Evolutionary conservation across 1,140 invertebrate genomes (phyloP).

Genomic region (Brachionus manjavacas): DNA sequence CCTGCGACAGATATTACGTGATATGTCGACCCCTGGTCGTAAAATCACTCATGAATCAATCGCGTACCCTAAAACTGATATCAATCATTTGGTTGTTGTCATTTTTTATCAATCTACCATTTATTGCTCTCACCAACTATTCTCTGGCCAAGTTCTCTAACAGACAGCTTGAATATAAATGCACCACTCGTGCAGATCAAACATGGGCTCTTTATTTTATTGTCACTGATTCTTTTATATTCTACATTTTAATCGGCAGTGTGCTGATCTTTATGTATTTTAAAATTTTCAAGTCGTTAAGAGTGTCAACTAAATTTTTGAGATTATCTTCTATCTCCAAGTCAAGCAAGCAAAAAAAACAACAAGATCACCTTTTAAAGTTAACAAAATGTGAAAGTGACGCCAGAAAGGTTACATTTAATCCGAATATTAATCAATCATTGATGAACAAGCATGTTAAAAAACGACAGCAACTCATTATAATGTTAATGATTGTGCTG

Average conservation of each 20-base stretch:
- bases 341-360: background rate
- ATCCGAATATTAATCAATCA: background rate
- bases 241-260: conserved; percentile 5
- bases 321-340: background rate
- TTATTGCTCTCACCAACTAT: conserved; percentile 2
- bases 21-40: conserved; percentile 24
- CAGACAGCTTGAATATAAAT: background rate
- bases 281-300: background rate
- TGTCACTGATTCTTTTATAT: conserved; percentile 11
- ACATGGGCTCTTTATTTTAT: background rate
- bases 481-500: conserved; percentile 4
- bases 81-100: conserved; percentile 13
- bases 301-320: background rate
- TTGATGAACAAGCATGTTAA: background rate
- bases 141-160: background rate
- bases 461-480: conserved; percentile 7
- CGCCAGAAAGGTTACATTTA: background rate
- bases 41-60: conserved; percentile 19
- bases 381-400: background rate
- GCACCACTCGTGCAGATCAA: background rate
- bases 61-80: background rate
- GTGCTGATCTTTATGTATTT: background rate
- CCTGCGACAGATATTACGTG: conserved; percentile 38
- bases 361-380: background rate
- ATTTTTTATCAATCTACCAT: background rate